Percentiles rank a stretch among this genome's conserved stretches.
Conservation (phyloP, 2,797 vertebrate genomes). For the Columba guinea region DNA sequence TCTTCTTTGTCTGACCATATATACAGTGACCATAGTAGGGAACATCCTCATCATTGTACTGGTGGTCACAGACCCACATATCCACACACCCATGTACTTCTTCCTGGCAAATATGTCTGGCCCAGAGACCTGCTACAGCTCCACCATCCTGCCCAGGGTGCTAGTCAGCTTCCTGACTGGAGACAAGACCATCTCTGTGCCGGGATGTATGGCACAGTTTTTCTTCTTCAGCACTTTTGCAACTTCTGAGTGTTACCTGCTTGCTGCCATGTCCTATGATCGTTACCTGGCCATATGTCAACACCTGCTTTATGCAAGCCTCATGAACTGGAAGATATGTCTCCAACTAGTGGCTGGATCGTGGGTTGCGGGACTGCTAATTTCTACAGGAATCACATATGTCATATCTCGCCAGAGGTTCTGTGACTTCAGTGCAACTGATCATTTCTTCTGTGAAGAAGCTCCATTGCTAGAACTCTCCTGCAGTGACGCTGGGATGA, state of each 20-base stretch:
- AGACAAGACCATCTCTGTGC: not conserved
- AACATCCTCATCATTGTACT: not conserved
- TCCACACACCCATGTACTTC: conserved; percentile 44
- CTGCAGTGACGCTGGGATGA: not conserved
- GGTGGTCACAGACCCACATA: not conserved
- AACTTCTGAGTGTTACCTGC: conserved; percentile 7
- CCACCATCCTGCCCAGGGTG: conserved; percentile 28
- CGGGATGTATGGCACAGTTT: conserved; percentile 7
- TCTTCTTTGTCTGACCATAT: not conserved
- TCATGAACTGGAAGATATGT: not conserved
- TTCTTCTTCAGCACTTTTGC: conserved; percentile 7
- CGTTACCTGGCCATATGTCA: conserved; percentile 23
- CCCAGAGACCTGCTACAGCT: conserved; percentile 32
- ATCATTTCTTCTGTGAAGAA: conserved; percentile 7
- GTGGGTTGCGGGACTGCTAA: not conserved
- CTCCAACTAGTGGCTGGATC: not conserved
- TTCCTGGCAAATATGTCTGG: conserved; percentile 32
- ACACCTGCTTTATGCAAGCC: not conserved
- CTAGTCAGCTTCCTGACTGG: not conserved
- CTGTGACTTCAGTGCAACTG: not conserved
- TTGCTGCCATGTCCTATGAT: conserved; percentile 37
- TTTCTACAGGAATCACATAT: not conserved
- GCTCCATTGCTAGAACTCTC: not conserved
- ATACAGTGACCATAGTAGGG: not conserved
- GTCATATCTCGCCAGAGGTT: not conserved